phyloP scores from a whole-genome alignment of 2,888 invertebrate genomes.

The Heliconius ethilla region DNA sequence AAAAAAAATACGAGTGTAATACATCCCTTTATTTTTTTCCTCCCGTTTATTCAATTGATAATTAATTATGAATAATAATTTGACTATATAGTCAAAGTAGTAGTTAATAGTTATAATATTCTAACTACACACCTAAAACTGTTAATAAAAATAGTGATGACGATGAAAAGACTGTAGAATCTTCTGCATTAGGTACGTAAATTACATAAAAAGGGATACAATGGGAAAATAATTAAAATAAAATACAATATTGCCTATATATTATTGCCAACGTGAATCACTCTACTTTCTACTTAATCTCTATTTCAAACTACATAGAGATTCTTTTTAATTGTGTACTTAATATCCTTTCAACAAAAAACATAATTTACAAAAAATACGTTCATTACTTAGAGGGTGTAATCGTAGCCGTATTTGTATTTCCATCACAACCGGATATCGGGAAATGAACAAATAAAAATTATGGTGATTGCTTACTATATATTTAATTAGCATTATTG shows the following conservation, averaged over 20 bases:
- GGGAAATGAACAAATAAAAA: slow-evolving; percentile 74
- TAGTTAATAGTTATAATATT: too few species aligned
- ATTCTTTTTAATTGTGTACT: slow-evolving; percentile 1
- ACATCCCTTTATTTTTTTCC: too few species aligned
- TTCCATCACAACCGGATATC: slow-evolving; percentile 77
- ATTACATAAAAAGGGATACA: neutral
- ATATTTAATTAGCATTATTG: neutral
- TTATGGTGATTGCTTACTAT: slow-evolving; percentile 64
- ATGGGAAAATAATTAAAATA: neutral
- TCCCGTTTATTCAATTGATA: neutral
- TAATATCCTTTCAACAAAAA: slow-evolving; percentile 15
- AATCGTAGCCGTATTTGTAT: slow-evolving; percentile 67
- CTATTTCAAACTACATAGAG: neutral
- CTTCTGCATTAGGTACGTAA: neutral
- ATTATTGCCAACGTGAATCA: neutral
- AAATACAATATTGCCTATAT: neutral
- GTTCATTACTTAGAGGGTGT: slow-evolving; percentile 77
- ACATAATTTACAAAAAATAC: slow-evolving; percentile 61
- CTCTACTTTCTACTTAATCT: neutral
- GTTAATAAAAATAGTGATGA: neutral
- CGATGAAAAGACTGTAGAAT: neutral
- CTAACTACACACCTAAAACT: neutral
- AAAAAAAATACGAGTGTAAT: too few species aligned
- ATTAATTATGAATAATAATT: neutral
- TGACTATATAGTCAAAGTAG: neutral